A percentile compares a stretch with the other conserved stretches of the same genome.
Evolutionary conservation across 2,888 invertebrate species (phyloP).

Genomic region (Cremastinae sp.): DNA sequence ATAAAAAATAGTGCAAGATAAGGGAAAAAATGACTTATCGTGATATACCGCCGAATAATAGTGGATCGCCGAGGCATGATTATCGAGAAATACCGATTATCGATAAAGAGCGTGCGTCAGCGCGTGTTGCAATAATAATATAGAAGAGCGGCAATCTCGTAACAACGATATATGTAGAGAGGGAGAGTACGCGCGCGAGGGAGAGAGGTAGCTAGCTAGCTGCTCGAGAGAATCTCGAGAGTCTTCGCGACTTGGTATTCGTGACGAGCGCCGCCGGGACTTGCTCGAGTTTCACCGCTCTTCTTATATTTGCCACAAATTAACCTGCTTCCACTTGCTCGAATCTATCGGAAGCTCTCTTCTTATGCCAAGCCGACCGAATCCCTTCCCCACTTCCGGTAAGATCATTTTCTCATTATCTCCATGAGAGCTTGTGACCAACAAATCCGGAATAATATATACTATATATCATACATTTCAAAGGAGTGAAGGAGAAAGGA

Average conservation of each 20-base stretch:
- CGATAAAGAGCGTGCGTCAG: slow-evolving; percentile 50
- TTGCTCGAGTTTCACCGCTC: not conserved
- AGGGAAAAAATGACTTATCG: too few relatives aligned
- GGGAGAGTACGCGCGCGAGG: slow-evolving; percentile 8
- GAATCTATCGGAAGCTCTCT: too few relatives aligned
- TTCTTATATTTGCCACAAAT: not conserved
- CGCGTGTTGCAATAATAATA: slow-evolving; percentile 43
- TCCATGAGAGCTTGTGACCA: too few relatives aligned
- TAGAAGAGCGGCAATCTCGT: slow-evolving; percentile 46
- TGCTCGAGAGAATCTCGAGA: slow-evolving; percentile 47
- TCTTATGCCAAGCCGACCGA: too few relatives aligned
- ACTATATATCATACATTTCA: too few relatives aligned
- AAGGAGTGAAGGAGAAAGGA: too few relatives aligned
- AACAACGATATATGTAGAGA: slow-evolving; percentile 31
- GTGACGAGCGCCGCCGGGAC: slow-evolving; percentile 18
- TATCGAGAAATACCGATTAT: slow-evolving; percentile 56
- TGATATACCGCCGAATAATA: slow-evolving; percentile 20
- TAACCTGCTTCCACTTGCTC: not conserved
- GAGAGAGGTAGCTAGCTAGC: too few relatives aligned
- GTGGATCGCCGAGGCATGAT: slow-evolving; percentile 40
- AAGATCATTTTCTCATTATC: too few relatives aligned
- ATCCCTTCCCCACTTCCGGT: too few relatives aligned
- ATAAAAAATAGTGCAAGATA: too few relatives aligned
- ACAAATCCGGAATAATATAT: too few relatives aligned
- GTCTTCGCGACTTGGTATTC: slow-evolving; percentile 43